Percentiles rank a stretch among this genome's conserved stretches.
These are phyloP conservation scores for Carassius carassius DNA, from an alignment of 2,113 vertebrate species.

Conservation along the genomic window DNA sequence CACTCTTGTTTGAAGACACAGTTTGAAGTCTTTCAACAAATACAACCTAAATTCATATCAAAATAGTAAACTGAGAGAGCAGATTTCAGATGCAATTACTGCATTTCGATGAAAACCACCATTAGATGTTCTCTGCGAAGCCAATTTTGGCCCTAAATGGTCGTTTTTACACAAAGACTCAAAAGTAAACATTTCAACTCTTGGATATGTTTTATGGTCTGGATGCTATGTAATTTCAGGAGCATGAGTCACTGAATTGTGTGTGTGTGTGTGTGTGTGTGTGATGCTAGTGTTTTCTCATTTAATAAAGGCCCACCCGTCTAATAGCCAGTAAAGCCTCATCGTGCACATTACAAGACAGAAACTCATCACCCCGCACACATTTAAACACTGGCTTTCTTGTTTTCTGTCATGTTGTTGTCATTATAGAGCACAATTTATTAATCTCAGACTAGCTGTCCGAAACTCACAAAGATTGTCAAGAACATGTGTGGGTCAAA, in stretches of 20 bases:
- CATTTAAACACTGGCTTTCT: background rate
- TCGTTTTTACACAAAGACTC: conserved; percentile 47
- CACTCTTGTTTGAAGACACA: background rate
- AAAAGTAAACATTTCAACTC: conserved; percentile 32
- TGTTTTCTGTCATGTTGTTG: conserved; percentile 25
- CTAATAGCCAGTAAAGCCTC: conserved; percentile 13
- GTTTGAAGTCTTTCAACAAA: background rate
- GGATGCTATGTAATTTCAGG: conserved; percentile 12
- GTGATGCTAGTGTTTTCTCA: background rate
- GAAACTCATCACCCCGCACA: background rate
- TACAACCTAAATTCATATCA: conserved; percentile 31
- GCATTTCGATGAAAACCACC: conserved; percentile 57
- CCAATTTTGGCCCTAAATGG: conserved; percentile 59
- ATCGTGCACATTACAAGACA: conserved; percentile 9
- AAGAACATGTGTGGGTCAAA: background rate
- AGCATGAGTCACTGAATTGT: conserved; percentile 20
- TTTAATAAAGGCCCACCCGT: conserved; percentile 8
- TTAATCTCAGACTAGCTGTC: background rate
- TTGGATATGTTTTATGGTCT: background rate
- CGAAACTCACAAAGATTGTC: background rate
- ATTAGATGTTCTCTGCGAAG: conserved; percentile 52
- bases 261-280: background rate
- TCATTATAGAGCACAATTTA: background rate
- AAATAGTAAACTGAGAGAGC: conserved; percentile 50
- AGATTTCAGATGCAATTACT: conserved; percentile 61